A percentile compares a stretch with the other conserved stretches of the same genome.
phyloP scores from a whole-genome alignment of 2,113 vertebrate genomes.

The Rousettus leschenaultii region DNA sequence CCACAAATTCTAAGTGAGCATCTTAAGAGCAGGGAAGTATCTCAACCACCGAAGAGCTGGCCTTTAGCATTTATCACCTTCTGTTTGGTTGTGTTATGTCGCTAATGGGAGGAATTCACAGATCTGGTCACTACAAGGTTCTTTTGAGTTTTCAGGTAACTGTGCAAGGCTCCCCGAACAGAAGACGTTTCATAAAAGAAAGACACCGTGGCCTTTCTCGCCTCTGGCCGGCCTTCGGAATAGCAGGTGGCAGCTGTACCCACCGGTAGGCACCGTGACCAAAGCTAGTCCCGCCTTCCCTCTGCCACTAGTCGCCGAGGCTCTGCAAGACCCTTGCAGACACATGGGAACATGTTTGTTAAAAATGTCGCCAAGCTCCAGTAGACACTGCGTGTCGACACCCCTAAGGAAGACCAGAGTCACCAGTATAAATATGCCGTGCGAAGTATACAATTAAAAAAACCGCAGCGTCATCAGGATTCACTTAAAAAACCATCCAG shows the following conservation, averaged over 20 bases:
- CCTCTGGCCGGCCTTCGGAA: rapidly evolving
- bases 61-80: background rate
- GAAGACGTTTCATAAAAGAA: rapidly evolving
- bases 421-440: background rate
- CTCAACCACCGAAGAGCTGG: background rate
- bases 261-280: background rate
- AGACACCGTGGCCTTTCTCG: background rate
- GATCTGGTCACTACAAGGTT: background rate
- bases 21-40: background rate
- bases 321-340: background rate
- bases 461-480: background rate
- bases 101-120: background rate
- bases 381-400: background rate
- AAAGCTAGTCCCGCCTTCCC: background rate
- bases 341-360: background rate
- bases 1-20: background rate
- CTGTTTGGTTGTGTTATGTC: background rate
- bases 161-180: background rate
- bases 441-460: background rate
- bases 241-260: background rate
- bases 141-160: background rate
- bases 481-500: background rate
- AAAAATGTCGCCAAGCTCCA: background rate
- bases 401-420: background rate
- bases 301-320: background rate